Base-by-base conservation (phyloP, 2,888 invertebrate species). In the Chrysopilus asiliformis region DNA sequence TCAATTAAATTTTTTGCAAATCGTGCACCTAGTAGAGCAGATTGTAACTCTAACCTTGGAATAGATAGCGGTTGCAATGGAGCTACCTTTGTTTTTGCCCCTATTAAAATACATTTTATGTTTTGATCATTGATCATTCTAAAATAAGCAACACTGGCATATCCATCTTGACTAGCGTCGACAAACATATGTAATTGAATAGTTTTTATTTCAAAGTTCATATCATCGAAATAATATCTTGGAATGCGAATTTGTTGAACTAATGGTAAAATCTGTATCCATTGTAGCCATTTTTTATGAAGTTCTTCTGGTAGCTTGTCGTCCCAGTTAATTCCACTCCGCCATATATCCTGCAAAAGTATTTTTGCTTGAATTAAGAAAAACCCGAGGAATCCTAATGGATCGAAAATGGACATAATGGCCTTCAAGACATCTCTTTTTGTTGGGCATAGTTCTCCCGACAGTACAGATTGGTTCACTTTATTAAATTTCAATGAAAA, bases 321-420 rank as follows among this genome's bases (percentile, higher is more conserved):
- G 16, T 43, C 41, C 39, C 46, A 46, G n/a, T 14, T 38, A 15
- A 34, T 41, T n/a, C 19, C 34, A 2, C 20, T 32, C 10, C 43
- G 31, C 44, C 45, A 47, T 3, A 45, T 38, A 10, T 44, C 33
- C 17, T 48, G 42, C 5, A 48, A 25, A 2, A 45, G 14, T 12
- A 48, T 44, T 43, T 46, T 47, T 12, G 13, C 26, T 7, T 14
- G 14, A 26, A 3, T 26, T 12, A 26, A 12, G 14, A 26, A 26
- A 13, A 26, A 12, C 3, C 13, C 2, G 12, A 26, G 6, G 12
- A 26, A 2, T 3, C 26, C 26, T 3, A 26, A 14, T 12, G 26
- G 26, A 14, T 26, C 26, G 4, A 26, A 26, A 26, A 26, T 3
- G 4, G 44, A 39, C 41, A 45, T 43, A 2, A 45, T n/a, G 7